Percentiles rank a stretch among this genome's conserved stretches.
Evolutionary conservation across 1,140 invertebrate species (phyloP).

Genomic region (Pseudomyrmex flavicornis): DNA sequence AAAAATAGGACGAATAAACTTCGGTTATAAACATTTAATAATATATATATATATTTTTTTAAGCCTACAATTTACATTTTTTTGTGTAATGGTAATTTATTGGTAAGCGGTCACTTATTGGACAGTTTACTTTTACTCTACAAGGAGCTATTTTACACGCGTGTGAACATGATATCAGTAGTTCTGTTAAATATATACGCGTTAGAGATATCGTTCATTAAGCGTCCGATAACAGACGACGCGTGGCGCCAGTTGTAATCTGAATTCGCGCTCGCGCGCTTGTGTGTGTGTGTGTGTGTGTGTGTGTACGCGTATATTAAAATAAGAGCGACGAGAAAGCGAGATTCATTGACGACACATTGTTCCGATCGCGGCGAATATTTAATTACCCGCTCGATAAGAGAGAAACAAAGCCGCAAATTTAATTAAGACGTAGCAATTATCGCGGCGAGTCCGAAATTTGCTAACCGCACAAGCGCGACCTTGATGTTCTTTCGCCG

Average conservation of each 20-base stretch:
- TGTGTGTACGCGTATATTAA: neutral
- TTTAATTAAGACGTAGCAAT: neutral
- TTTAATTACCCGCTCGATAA: neutral
- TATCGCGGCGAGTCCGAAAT: neutral
- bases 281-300: neutral
- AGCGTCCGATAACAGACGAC: constrained; percentile 12
- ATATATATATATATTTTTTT: too few species aligned
- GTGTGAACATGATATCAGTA: neutral
- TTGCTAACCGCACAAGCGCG: too few species aligned
- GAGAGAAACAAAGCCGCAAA: neutral
- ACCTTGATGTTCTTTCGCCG: too few species aligned
- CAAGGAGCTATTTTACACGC: too few species aligned
- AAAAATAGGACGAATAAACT: too few species aligned
- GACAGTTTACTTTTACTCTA: too few species aligned
- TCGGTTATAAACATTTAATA: too few species aligned
- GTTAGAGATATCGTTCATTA: constrained; percentile 26
- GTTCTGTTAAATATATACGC: neutral
- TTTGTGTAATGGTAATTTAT: too few species aligned
- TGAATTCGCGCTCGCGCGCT: neutral
- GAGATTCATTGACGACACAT: constrained; percentile 32
- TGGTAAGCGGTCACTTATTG: too few species aligned
- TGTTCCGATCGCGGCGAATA: constrained; percentile 36
- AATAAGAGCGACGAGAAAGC: neutral
- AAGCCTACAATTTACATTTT: too few species aligned
- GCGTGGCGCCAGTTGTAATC: constrained; percentile 41